Evolutionary conservation across 2,113 vertebrate genomes (phyloP).

Genomic region (Cheilinus undulatus): DNA sequence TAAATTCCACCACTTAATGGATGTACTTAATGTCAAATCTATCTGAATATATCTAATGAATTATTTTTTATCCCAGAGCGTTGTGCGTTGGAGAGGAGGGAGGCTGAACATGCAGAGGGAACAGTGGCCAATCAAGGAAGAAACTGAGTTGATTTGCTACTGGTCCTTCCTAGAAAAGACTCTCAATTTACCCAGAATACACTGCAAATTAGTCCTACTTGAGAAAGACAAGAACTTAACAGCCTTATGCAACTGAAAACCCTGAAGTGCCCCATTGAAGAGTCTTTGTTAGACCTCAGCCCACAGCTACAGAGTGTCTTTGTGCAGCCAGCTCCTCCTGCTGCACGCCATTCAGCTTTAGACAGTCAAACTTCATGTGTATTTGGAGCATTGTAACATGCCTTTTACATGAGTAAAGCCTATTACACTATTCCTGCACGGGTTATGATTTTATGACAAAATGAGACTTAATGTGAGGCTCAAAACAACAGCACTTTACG

Average conservation of each 20-base stretch:
- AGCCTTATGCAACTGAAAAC: not conserved
- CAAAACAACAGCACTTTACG: not conserved
- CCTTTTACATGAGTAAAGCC: not conserved
- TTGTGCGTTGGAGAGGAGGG: not conserved
- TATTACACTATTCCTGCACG: too few relatives aligned
- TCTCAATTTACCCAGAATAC: conserved; percentile 19
- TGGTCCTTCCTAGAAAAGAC: not conserved
- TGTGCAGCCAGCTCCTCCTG: not conserved
- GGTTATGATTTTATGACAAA: too few relatives aligned
- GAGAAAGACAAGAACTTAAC: not conserved
- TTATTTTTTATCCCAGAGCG: not conserved
- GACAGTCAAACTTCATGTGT: not conserved
- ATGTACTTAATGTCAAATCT: too few relatives aligned
- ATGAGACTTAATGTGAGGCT: not conserved
- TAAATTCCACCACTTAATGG: too few relatives aligned
- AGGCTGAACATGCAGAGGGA: not conserved
- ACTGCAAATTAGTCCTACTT: not conserved
- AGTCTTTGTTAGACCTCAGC: not conserved
- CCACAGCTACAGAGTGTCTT: not conserved
- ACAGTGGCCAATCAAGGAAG: not conserved
- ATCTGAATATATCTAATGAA: too few relatives aligned
- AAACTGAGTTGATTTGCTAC: not conserved
- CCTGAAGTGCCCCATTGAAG: not conserved
- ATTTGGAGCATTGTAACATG: not conserved
- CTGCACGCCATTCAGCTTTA: not conserved